phyloP scores from a whole-genome alignment of 2,888 invertebrate genomes.

The Imbricaverruca yamaguchii region DNA sequence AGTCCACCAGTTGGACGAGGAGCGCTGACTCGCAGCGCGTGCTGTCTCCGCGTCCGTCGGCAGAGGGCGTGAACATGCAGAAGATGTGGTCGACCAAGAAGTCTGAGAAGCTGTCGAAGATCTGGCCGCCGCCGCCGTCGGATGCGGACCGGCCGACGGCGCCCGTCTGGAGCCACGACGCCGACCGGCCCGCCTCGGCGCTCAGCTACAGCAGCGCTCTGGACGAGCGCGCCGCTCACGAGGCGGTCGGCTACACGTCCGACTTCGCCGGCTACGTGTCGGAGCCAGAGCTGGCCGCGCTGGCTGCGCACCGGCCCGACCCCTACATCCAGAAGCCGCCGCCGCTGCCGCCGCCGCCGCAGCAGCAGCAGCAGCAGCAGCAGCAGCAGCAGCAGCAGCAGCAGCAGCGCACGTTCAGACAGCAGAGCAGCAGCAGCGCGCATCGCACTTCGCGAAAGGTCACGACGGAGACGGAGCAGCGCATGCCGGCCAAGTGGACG shows the following conservation, averaged over 20 bases:
- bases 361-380: not conserved
- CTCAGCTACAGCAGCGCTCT: not conserved
- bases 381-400: not conserved
- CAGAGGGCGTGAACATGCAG: conserved; percentile 33
- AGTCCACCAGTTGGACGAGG: not conserved
- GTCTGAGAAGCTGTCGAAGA: conserved; percentile 11
- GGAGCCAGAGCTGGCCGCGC: conserved; percentile 15
- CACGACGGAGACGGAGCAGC: not conserved
- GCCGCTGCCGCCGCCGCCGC: not conserved
- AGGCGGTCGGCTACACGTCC: conserved; percentile 1
- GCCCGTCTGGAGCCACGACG: not conserved
- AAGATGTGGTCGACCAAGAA: conserved; percentile 34
- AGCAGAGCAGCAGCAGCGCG: not conserved
- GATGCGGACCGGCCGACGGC: not conserved
- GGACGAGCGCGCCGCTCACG: not conserved
- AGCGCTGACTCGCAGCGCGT: not conserved
- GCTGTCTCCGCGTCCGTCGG: conserved; percentile 28
- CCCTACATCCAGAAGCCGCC: conserved; percentile 7
- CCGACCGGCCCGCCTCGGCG: not conserved
- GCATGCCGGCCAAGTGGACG: not conserved
- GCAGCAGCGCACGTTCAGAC: not conserved
- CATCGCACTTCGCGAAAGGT: not conserved
- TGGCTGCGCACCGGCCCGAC: not conserved
- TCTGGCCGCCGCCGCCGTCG: conserved; percentile 1
- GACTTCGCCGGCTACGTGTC: conserved; percentile 17